Percentiles rank a stretch among this genome's conserved stretches.
These are phyloP conservation scores for Grantiella picta DNA, from an alignment of 2,113 vertebrate species.

Conservation along the genomic window DNA sequence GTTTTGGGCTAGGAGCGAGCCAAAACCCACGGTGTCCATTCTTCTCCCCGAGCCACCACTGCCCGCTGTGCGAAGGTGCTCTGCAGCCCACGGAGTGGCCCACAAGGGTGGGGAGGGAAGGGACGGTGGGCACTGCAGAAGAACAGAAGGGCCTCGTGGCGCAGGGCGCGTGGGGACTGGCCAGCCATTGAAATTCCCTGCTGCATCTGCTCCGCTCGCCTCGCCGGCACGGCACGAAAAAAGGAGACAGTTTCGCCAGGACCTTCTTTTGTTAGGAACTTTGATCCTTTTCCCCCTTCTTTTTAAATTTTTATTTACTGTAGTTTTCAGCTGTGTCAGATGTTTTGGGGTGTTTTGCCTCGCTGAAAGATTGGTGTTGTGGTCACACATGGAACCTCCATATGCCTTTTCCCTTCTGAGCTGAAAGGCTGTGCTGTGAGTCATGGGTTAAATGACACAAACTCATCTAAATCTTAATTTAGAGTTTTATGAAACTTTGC, in stretches of 20 bases:
- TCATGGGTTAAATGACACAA: slow-evolving; percentile 30
- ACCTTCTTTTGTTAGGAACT: slow-evolving; percentile 35
- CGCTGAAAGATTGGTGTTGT: neutral
- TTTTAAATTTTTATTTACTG: neutral
- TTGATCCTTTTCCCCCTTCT: neutral
- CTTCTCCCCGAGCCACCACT: fast-evolving
- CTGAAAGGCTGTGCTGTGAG: neutral
- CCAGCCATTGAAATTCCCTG: slow-evolving; percentile 35
- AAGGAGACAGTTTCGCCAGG: neutral
- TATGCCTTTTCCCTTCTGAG: neutral
- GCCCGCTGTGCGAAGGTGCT: fast-evolving
- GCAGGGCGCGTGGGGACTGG: neutral
- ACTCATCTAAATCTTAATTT: slow-evolving; percentile 5
- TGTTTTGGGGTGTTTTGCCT: neutral
- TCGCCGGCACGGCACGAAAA: fast-evolving
- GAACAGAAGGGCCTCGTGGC: slow-evolving; percentile 41
- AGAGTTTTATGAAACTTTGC: slow-evolving; percentile 20
- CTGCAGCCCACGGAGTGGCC: neutral
- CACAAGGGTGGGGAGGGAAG: neutral
- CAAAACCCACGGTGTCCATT: neutral
- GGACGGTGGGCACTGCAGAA: neutral
- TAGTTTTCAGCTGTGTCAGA: neutral
- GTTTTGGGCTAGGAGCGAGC: neutral
- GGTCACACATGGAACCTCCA: neutral
- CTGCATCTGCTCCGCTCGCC: neutral